phyloP scores from a whole-genome alignment of 1,140 invertebrate species.

The Aphidius gifuensis region DNA sequence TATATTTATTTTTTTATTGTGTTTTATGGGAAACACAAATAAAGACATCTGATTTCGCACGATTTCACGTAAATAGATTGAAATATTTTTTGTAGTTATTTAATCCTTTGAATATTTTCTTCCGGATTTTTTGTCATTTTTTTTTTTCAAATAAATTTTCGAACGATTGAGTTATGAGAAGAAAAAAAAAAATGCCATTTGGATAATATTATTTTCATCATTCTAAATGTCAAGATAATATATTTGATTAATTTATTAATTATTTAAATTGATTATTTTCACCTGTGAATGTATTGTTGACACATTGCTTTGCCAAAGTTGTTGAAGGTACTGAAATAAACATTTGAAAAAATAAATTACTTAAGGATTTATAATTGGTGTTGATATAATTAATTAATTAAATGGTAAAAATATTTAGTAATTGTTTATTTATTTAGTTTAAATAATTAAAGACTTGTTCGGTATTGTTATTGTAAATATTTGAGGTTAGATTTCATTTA shows the following conservation, averaged over 20 bases:
- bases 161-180: background rate
- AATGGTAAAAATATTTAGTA: background rate
- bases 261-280: slow-evolving; percentile 15
- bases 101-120: slow-evolving; percentile 18
- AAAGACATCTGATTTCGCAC: slow-evolving; percentile 28
- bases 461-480: too few relatives aligned
- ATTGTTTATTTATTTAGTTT: background rate
- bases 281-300: slow-evolving; percentile 35
- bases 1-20: slow-evolving; percentile 1
- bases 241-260: background rate
- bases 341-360: background rate
- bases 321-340: slow-evolving; percentile 28
- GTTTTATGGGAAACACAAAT: slow-evolving; percentile 31
- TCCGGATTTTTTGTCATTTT: slow-evolving; percentile 5
- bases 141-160: background rate
- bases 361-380: slow-evolving; percentile 4
- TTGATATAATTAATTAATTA: too few relatives aligned
- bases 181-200: background rate
- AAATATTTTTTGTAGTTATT: background rate
- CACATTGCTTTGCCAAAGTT: slow-evolving; percentile 21
- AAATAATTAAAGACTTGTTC: background rate
- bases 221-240: background rate
- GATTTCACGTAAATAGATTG: slow-evolving; percentile 38
- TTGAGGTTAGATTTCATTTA: too few relatives aligned
- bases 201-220: background rate